Evolutionary conservation across 2,888 invertebrate species (phyloP), one percentile per base, ranked within the genome.

Genomic region (Petrolisthes manimaculis): DNA sequence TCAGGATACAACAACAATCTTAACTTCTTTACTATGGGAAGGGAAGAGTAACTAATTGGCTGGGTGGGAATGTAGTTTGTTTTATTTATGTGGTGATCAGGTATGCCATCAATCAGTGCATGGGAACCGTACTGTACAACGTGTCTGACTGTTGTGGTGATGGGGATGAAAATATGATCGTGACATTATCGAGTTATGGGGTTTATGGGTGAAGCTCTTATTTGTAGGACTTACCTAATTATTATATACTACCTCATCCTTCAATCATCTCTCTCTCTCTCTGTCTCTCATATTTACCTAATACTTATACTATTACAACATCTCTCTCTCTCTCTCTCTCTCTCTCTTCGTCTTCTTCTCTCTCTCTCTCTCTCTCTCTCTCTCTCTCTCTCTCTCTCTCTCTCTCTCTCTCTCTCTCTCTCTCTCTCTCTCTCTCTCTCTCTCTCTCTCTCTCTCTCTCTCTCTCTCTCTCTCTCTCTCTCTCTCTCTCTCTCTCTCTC

Each of bases 291-390:
- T 51, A 24, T 37, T 21, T 53, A 51, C 14, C 79, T 79, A 5
- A 53, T 24, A 14, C 79, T 79, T 24, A 14, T 37, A 21, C 77
- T 77, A n/a, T 79, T 54, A 12, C 21, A 21, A 21, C 61, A 55
- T n/a, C n/a, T 56, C 56, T 21, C 80, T 81, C 21, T 55, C 80
- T 55, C 56, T 81, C 80, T 81, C 56, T 55, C 8, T 81, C 80
- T 81, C 18, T 55, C 75, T 75, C 5, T 75, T 24, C 24, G 2
- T 75, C 75, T 75, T 3, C 6, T 18, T 61, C 80, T 81, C 80
- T 81, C 80, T 55, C 55, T 81, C 80, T 54, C 56, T 81, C 56
- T 81, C 80, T 55, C 80, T 56, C n/a, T 81, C 55, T 80, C 80
- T 67, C 61, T n/a, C 5, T 55, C 21, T 5, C 55, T 4, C 18